Evolutionary conservation across 2,797 vertebrate genomes (phyloP).

Genomic region (Bradypodion ventrale): DNA sequence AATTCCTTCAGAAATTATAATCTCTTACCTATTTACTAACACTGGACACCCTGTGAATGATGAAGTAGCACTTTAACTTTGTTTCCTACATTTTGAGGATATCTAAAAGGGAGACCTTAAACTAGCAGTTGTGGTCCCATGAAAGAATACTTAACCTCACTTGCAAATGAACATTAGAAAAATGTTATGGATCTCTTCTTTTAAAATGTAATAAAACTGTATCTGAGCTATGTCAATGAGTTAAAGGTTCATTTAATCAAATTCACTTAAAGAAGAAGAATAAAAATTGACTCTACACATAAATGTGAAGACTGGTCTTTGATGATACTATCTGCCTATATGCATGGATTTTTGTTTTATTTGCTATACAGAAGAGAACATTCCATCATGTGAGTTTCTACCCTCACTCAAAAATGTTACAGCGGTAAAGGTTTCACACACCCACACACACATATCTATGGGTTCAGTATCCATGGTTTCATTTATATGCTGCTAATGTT

Average conservation of each 20-base stretch:
- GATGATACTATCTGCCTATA: background rate
- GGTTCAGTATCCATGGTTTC: too few relatives aligned
- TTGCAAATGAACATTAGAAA: background rate
- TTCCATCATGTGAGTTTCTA: background rate
- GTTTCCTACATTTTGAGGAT: background rate
- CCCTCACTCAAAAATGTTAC: too few relatives aligned
- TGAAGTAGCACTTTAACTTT: background rate
- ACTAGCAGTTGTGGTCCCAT: background rate
- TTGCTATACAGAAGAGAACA: too few relatives aligned
- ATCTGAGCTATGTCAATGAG: background rate
- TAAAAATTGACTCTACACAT: background rate
- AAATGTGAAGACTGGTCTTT: background rate
- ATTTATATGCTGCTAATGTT: too few relatives aligned
- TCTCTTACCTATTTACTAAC: background rate
- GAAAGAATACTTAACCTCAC: background rate
- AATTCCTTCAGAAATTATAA: background rate
- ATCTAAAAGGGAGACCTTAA: background rate
- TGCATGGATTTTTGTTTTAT: background rate
- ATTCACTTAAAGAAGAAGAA: background rate
- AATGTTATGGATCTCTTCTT: background rate
- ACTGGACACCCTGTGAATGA: background rate
- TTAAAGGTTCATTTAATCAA: slow-evolving; percentile 9
- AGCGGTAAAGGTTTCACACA: too few relatives aligned
- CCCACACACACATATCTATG: too few relatives aligned
- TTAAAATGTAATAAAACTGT: background rate